Conservation (phyloP, 1,140 invertebrate species). For the Zaprionus ornatus region DNA sequence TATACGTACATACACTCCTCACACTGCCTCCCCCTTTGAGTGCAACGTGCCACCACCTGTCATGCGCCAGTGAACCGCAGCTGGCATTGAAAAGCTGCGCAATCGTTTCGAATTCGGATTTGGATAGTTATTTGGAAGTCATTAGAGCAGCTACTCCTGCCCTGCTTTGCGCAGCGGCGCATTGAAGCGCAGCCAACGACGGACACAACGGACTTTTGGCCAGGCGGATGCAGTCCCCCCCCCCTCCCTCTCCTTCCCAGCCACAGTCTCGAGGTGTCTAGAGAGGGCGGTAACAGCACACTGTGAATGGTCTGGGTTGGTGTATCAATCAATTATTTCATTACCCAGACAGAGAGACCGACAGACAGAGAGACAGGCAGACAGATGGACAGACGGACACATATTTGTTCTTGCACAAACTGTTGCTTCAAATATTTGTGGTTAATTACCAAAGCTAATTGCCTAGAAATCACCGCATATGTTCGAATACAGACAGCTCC, state of each 20-base stretch:
- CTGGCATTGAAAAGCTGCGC: slow-evolving; percentile 67
- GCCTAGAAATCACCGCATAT: slow-evolving; percentile 33
- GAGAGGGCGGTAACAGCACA: not conserved
- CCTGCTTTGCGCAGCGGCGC: slow-evolving; percentile 56
- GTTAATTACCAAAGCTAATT: slow-evolving; percentile 69
- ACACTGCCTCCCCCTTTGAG: not conserved
- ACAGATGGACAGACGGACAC: not conserved
- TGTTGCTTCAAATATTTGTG: slow-evolving; percentile 73
- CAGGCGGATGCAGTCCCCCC: slow-evolving; percentile 56
- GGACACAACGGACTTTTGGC: slow-evolving; percentile 49
- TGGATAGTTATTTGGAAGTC: slow-evolving; percentile 37
- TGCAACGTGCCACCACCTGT: slow-evolving; percentile 7
- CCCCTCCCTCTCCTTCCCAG: too few relatives aligned
- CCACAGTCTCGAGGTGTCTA: not conserved
- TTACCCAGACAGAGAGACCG: slow-evolving; percentile 8
- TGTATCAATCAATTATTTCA: slow-evolving; percentile 42
- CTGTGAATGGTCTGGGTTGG: slow-evolving; percentile 19
- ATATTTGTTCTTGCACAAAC: slow-evolving; percentile 72
- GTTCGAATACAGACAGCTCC: slow-evolving; percentile 43
- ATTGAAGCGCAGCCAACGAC: slow-evolving; percentile 51
- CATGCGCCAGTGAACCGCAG: slow-evolving; percentile 29
- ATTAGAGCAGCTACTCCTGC: slow-evolving; percentile 41
- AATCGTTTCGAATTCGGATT: slow-evolving; percentile 23
- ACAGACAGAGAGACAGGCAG: too few relatives aligned
- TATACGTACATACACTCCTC: too few relatives aligned